Percentiles rank a stretch among this genome's conserved stretches.
Evolutionary conservation across 2,888 invertebrate species (phyloP).

Genomic region (Beris morrisii): DNA sequence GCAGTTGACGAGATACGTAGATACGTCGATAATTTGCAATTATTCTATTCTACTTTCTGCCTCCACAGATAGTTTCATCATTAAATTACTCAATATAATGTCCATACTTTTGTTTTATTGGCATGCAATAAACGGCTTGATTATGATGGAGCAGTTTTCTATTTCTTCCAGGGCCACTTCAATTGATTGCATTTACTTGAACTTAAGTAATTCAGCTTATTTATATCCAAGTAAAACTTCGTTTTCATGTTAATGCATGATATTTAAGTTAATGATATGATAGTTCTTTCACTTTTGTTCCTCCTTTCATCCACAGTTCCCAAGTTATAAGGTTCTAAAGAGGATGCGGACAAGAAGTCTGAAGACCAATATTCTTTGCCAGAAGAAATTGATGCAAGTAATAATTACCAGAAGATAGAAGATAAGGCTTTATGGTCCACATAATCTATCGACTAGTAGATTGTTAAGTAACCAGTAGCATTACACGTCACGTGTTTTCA

Average conservation of each 20-base stretch:
- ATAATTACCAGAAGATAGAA: too few species aligned
- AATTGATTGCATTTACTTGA: constrained; percentile 1
- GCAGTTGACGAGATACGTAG: too few species aligned
- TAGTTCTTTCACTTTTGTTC: neutral
- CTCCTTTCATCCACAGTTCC: neutral
- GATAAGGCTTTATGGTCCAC: too few species aligned
- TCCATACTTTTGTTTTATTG: neutral
- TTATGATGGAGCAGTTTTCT: too few species aligned
- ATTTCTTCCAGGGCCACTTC: constrained; percentile 19
- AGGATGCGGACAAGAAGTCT: too few species aligned
- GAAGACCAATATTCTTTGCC: too few species aligned
- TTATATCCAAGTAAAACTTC: too few species aligned
- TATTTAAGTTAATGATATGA: constrained; percentile 1
- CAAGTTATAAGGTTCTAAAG: neutral
- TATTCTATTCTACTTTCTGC: constrained; percentile 1
- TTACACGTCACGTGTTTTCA: too few species aligned
- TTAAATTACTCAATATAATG: constrained; percentile 10
- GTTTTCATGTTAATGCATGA: constrained; percentile 1
- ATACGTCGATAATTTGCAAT: constrained; percentile 19
- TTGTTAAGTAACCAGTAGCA: too few species aligned
- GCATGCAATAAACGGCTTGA: too few species aligned
- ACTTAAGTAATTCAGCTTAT: neutral
- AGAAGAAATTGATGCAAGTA: too few species aligned
- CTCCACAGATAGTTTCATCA: constrained; percentile 21
- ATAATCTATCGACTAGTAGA: too few species aligned